A percentile compares a stretch with the other conserved stretches of the same genome.
These are phyloP conservation scores for Esperia sulphurella DNA, from an alignment of 2,888 invertebrate species.

Conservation along the genomic window DNA sequence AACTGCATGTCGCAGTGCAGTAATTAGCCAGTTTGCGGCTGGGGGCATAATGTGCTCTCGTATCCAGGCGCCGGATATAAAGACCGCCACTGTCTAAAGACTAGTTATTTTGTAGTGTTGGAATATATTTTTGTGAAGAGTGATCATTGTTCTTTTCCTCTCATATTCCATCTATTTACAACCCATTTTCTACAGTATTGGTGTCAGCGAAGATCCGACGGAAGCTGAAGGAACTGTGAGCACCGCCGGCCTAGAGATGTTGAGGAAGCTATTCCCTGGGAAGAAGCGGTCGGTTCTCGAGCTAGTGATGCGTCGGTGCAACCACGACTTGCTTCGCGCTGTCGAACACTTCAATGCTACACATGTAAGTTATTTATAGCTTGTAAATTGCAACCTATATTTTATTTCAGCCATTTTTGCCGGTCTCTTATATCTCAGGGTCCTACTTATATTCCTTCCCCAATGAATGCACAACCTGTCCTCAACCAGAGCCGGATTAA, in stretches of 20 bases:
- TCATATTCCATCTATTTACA: not conserved
- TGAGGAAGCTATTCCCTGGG: constrained; percentile 93
- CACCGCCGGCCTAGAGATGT: constrained; percentile 88
- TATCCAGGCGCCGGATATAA: too few species aligned
- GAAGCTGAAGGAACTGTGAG: constrained; percentile 76
- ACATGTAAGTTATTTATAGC: constrained; percentile 21
- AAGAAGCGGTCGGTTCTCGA: constrained; percentile 93
- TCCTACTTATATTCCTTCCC: too few species aligned
- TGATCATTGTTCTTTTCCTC: not conserved
- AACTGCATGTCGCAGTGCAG: too few species aligned
- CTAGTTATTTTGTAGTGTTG: too few species aligned
- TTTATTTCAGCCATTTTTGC: not conserved
- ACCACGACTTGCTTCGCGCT: constrained; percentile 93
- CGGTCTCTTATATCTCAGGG: too few species aligned
- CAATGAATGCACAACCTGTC: too few species aligned
- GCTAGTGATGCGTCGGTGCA: constrained; percentile 93
- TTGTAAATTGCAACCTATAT: not conserved
- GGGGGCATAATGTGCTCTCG: too few species aligned
- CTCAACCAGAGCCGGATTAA: too few species aligned
- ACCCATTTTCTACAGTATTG: constrained; percentile 3
- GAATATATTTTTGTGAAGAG: constrained; percentile 6
- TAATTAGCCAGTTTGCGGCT: too few species aligned
- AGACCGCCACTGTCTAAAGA: too few species aligned
- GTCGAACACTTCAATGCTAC: constrained; percentile 89
- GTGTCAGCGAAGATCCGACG: constrained; percentile 33